Conservation (phyloP, 2,888 invertebrate species). For the Oligia latruncula region DNA sequence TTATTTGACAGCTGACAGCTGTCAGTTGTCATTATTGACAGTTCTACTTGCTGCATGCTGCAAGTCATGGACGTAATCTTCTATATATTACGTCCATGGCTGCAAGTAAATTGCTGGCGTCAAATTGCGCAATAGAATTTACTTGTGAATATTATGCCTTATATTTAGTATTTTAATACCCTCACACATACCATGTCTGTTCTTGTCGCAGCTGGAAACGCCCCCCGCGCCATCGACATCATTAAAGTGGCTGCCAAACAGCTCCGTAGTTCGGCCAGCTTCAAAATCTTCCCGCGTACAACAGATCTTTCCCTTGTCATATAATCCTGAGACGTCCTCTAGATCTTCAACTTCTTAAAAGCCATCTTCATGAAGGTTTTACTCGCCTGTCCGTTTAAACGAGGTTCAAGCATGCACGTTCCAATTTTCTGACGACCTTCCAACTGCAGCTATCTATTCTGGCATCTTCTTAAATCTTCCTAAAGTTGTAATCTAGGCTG, state of each 20-base stretch:
- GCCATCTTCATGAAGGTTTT: background rate
- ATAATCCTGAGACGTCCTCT: background rate
- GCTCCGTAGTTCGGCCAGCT: background rate
- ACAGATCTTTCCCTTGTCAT: background rate
- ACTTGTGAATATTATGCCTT: background rate
- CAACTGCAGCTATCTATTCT: background rate
- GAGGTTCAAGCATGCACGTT: background rate
- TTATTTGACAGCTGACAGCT: background rate
- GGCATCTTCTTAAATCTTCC: background rate
- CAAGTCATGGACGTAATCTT: too few species aligned
- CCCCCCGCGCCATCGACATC: too few species aligned
- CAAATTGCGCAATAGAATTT: background rate
- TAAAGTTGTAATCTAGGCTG: background rate
- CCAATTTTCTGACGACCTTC: background rate
- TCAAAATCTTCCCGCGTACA: background rate
- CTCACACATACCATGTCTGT: background rate
- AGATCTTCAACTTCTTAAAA: background rate
- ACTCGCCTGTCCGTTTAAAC: rapidly evolving
- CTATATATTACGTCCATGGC: too few species aligned
- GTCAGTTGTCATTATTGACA: conserved; percentile 19
- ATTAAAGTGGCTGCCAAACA: background rate
- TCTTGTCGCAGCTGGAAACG: background rate
- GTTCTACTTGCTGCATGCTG: background rate
- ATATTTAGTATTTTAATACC: background rate
- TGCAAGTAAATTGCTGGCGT: background rate